phyloP scores from a whole-genome alignment of 92 coral and sea anemone genomes.

The Heliopora coerulea region DNA sequence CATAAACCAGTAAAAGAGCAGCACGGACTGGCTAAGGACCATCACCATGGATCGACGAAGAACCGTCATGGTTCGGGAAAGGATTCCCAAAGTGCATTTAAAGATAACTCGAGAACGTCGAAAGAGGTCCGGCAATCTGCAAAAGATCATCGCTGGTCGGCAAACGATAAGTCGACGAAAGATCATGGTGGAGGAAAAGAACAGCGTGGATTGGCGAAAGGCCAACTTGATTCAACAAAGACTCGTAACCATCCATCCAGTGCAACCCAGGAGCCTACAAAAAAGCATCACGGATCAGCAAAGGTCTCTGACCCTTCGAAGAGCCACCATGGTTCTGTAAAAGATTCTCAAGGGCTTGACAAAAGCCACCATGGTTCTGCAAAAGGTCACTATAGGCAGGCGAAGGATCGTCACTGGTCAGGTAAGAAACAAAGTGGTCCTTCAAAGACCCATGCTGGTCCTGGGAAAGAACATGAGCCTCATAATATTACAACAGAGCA shows the following conservation, averaged over 20 bases:
- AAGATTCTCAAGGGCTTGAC: too few species aligned
- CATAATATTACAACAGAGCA: constrained; percentile 8
- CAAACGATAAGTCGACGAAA: not conserved
- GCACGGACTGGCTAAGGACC: not conserved
- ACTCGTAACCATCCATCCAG: too few species aligned
- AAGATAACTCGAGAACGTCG: too few species aligned
- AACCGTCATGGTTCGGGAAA: not conserved
- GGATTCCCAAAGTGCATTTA: too few species aligned
- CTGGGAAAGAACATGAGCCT: not conserved
- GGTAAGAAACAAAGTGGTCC: too few species aligned
- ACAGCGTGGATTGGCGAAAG: constrained; percentile 14
- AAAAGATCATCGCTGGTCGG: constrained; percentile 1
- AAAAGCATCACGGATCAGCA: too few species aligned
- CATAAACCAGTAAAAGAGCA: not conserved
- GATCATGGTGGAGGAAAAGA: constrained; percentile 8
- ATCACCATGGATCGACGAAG: not conserved
- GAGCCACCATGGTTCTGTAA: too few species aligned
- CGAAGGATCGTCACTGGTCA: not conserved
- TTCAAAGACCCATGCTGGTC: too few species aligned
- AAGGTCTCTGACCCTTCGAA: too few species aligned
- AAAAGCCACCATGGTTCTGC: too few species aligned
- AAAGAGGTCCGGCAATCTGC: not conserved
- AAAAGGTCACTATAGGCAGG: not conserved
- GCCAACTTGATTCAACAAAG: not conserved
- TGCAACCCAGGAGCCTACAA: too few species aligned